Evolutionary conservation across 2,797 vertebrate species (phyloP).

Genomic region (Xenentodon cancila): DNA sequence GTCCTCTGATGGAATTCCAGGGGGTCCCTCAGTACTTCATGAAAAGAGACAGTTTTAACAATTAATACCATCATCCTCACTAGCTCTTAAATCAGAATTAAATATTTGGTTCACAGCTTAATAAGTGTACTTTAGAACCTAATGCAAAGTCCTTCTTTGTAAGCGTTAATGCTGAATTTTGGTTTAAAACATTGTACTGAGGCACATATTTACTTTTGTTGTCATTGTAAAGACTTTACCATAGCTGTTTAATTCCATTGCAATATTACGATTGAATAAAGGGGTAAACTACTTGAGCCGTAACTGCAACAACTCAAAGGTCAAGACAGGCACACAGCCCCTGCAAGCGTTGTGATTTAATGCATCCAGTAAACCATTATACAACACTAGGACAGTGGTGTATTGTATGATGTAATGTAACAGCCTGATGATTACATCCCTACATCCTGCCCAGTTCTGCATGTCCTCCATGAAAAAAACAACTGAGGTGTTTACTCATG

Average conservation of each 20-base stretch:
- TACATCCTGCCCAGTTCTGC: constrained; percentile 61
- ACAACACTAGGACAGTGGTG: constrained; percentile 68
- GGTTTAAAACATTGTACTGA: too few species aligned
- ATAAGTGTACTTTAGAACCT: neutral
- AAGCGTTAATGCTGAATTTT: too few species aligned
- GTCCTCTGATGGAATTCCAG: constrained; percentile 17
- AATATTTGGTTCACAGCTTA: neutral
- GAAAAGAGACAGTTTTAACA: constrained; percentile 24
- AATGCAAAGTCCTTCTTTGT: too few species aligned
- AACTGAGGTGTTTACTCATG: constrained; percentile 53
- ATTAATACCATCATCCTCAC: constrained; percentile 1
- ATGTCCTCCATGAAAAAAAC: constrained; percentile 55
- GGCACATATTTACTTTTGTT: too few species aligned
- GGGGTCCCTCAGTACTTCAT: neutral
- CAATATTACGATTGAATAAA: neutral
- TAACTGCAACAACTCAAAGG: constrained; percentile 2
- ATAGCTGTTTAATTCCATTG: neutral
- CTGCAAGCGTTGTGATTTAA: constrained; percentile 53
- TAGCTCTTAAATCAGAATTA: neutral
- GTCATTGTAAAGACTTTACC: too few species aligned
- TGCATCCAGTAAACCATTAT: constrained; percentile 50
- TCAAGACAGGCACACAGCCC: constrained; percentile 57
- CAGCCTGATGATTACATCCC: constrained; percentile 55
- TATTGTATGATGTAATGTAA: constrained; percentile 62
- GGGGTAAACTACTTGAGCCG: neutral